Evolutionary conservation across 1,140 invertebrate species (phyloP).

Genomic region (Muscidifurax raptorellus): DNA sequence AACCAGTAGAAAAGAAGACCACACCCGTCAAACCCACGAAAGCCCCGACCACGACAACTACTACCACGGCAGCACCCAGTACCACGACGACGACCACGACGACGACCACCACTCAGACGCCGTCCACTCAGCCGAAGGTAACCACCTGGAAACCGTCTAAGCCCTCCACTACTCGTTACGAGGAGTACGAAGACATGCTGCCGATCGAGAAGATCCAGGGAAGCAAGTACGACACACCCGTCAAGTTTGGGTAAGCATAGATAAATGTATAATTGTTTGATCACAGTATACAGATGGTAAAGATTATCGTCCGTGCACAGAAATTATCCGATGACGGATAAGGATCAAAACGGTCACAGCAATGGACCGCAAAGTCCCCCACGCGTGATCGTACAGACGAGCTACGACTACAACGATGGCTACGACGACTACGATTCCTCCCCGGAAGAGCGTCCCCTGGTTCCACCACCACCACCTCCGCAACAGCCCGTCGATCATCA

Average conservation of each 20-base stretch:
- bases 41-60: slow-evolving; percentile 58
- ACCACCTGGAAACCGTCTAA: slow-evolving; percentile 69
- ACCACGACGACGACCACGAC: slow-evolving; percentile 66
- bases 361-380: slow-evolving; percentile 55
- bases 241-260: slow-evolving; percentile 32
- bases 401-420: slow-evolving; percentile 58
- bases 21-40: slow-evolving; percentile 56
- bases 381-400: slow-evolving; percentile 43
- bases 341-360: slow-evolving; percentile 54
- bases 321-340: slow-evolving; percentile 12
- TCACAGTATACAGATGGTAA: neutral
- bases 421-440: slow-evolving; percentile 64
- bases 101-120: slow-evolving; percentile 60
- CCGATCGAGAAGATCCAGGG: slow-evolving; percentile 62
- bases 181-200: slow-evolving; percentile 63
- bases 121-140: slow-evolving; percentile 53
- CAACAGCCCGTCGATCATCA: neutral
- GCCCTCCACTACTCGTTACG: slow-evolving; percentile 52
- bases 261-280: neutral
- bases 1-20: slow-evolving; percentile 59
- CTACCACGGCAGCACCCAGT: slow-evolving; percentile 58
- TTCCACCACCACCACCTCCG: slow-evolving; percentile 27
- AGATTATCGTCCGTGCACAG: neutral
- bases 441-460: slow-evolving; percentile 38
- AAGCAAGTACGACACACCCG: slow-evolving; percentile 5